Evolutionary conservation across 2,888 invertebrate genomes (phyloP).

Genomic region (Trissolcus japonicus): DNA sequence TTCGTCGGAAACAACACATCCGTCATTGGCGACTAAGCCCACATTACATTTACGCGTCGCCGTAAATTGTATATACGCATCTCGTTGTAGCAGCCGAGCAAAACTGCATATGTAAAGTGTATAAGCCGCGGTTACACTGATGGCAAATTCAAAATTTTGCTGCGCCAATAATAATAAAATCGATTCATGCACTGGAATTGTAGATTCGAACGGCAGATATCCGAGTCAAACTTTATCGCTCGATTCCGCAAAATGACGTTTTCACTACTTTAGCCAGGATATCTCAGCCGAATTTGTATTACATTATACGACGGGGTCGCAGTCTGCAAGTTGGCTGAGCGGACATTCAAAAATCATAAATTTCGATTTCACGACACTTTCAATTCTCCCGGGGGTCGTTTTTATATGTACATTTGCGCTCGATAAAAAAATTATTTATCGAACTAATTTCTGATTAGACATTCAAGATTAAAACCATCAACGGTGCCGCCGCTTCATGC

Average conservation of each 20-base stretch:
- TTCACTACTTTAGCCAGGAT: conserved; percentile 43
- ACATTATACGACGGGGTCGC: conserved; percentile 19
- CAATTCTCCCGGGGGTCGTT: conserved; percentile 6
- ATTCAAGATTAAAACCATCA: conserved; percentile 19
- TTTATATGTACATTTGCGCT: conserved; percentile 1
- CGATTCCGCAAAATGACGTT: conserved; percentile 47
- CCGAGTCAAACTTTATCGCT: conserved; percentile 40
- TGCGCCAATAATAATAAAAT: conserved; percentile 20
- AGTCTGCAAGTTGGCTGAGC: conserved; percentile 23
- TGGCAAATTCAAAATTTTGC: conserved; percentile 21
- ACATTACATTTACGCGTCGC: conserved; percentile 2
- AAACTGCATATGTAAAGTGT: conserved; percentile 26
- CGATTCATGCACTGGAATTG: conserved; percentile 29
- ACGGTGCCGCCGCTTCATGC: background rate
- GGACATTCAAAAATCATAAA: conserved; percentile 21
- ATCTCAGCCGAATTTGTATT: conserved; percentile 35
- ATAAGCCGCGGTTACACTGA: conserved; percentile 5
- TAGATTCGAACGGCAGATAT: conserved; percentile 41
- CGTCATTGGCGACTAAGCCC: conserved; percentile 6
- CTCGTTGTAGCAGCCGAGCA: conserved; percentile 2
- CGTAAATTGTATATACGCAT: conserved; percentile 16
- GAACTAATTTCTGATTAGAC: conserved; percentile 5
- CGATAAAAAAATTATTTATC: too few relatives aligned
- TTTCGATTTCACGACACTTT: conserved; percentile 13
- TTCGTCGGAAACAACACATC: conserved; percentile 3